Conservation (phyloP, 1,140 invertebrate species). For the Brachionus asplanchnoidis region DNA sequence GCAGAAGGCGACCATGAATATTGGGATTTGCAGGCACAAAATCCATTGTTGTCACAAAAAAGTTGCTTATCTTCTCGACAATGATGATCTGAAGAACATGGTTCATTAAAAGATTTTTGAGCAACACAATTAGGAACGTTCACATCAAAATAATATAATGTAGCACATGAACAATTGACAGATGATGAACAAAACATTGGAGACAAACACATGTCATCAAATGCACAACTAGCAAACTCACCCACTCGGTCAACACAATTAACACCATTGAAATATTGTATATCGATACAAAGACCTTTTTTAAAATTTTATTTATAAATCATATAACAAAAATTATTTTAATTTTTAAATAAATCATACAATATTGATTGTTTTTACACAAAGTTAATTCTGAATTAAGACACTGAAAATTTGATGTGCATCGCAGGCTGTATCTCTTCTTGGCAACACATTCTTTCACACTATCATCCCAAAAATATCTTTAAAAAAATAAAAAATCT, state of each 20-base stretch:
- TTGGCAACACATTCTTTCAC: not conserved
- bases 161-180: not conserved
- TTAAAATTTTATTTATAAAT: not conserved
- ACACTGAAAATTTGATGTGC: not conserved
- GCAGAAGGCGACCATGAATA: not conserved
- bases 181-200: not conserved
- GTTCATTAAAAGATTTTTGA: not conserved
- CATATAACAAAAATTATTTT: not conserved
- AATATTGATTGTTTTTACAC: not conserved
- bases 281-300: not conserved
- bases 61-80: not conserved
- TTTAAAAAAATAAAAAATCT: not conserved
- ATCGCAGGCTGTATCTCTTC: not conserved
- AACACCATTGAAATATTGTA: not conserved
- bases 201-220: not conserved
- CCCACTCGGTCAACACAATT: not conserved
- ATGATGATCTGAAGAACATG: not conserved
- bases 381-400: not conserved
- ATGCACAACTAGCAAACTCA: not conserved
- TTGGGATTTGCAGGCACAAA: not conserved
- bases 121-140: not conserved
- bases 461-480: not conserved
- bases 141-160: not conserved
- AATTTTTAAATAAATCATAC: not conserved
- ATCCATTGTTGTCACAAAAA: not conserved